Evolutionary conservation across 1,140 invertebrate genomes (phyloP).

Genomic region (Drosophila mayri): DNA sequence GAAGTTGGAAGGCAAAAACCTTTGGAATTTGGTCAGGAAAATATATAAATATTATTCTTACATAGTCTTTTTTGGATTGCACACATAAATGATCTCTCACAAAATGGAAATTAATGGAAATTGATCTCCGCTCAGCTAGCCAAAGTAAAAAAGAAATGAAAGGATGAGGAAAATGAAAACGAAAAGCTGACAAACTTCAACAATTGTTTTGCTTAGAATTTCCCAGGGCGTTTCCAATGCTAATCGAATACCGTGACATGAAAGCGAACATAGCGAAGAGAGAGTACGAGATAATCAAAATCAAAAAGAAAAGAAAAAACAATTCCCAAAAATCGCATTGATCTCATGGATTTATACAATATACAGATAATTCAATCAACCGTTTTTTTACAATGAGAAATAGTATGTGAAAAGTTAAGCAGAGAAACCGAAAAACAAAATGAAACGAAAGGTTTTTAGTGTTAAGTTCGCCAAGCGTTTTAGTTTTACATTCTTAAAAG

Average conservation of each 20-base stretch:
- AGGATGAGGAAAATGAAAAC: background rate
- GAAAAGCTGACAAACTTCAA: slow-evolving; percentile 42
- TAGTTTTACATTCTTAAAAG: slow-evolving; percentile 62
- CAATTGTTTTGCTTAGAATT: slow-evolving; percentile 41
- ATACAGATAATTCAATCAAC: slow-evolving; percentile 58
- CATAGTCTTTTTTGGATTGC: slow-evolving; percentile 59
- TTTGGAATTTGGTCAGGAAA: slow-evolving; percentile 36
- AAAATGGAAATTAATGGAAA: slow-evolving; percentile 67
- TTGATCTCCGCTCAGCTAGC: slow-evolving; percentile 76
- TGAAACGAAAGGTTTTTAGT: slow-evolving; percentile 62
- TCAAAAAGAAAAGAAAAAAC: slow-evolving; percentile 63
- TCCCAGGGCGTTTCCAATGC: slow-evolving; percentile 75
- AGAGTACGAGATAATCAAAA: slow-evolving; percentile 46
- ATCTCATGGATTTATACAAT: slow-evolving; percentile 84
- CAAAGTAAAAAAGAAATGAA: slow-evolving; percentile 56
- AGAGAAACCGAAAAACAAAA: slow-evolving; percentile 31
- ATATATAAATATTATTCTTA: slow-evolving; percentile 1
- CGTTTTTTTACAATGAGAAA: slow-evolving; percentile 70
- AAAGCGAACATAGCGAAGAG: slow-evolving; percentile 58
- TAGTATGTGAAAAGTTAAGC: slow-evolving; percentile 36
- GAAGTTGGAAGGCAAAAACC: slow-evolving; percentile 46
- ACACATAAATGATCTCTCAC: slow-evolving; percentile 72
- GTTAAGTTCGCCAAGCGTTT: slow-evolving; percentile 78
- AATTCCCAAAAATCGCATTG: slow-evolving; percentile 85
- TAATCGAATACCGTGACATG: slow-evolving; percentile 65